phyloP scores from a whole-genome alignment of 2,113 vertebrate species.

The Paramisgurnus dabryanus region DNA sequence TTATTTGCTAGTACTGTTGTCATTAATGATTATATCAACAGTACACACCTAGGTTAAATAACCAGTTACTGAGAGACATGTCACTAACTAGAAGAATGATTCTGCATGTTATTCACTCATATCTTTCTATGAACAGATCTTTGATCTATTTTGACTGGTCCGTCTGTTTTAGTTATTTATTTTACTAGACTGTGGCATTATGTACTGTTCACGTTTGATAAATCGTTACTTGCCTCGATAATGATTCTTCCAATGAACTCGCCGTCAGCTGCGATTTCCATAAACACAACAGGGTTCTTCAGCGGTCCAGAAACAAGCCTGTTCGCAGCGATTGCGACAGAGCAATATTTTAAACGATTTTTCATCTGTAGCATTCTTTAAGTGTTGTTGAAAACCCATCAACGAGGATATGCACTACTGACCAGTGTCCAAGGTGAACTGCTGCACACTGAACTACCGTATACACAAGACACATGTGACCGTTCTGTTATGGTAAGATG shows the following conservation, averaged over 20 bases:
- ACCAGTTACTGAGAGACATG: no score
- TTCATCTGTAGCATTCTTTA: conserved; percentile 68
- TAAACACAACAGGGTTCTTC: conserved; percentile 81
- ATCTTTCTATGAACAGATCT: no score
- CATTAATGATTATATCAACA: no score
- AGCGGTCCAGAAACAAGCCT: conserved; percentile 60
- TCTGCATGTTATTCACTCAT: no score
- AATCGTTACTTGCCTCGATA: conserved; percentile 78
- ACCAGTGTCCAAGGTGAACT: background rate
- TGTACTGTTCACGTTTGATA: background rate
- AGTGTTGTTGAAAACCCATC: conserved; percentile 13
- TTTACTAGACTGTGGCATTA: background rate
- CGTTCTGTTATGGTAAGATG: background rate
- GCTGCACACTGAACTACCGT: background rate
- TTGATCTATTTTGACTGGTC: no score
- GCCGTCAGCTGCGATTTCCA: conserved; percentile 85
- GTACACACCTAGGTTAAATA: no score
- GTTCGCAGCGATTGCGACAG: conserved; percentile 60
- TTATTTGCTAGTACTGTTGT: no score
- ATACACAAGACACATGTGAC: conserved; percentile 5
- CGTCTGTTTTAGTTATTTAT: no score
- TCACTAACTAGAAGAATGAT: no score
- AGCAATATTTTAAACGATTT: conserved; percentile 67
- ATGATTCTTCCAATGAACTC: conserved; percentile 83
- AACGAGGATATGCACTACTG: background rate